Percentiles rank a stretch among this genome's conserved stretches.
Evolutionary conservation across 2,888 invertebrate genomes (phyloP).

Genomic region (Stenurella melanura): DNA sequence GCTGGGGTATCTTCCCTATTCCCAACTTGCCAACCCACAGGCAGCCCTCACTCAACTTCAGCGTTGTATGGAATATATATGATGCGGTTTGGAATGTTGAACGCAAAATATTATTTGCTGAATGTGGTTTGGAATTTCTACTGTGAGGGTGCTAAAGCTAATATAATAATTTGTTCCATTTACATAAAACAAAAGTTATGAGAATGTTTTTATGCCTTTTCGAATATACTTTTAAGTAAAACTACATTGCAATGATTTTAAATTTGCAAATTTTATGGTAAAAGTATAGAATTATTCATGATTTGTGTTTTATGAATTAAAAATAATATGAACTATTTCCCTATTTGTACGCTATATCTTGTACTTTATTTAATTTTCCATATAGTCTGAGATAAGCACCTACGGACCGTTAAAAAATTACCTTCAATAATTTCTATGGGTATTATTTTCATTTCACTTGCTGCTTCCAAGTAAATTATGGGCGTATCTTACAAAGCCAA

Average conservation of each 20-base stretch:
- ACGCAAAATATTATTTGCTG: constrained; percentile 41
- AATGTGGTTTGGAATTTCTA: constrained; percentile 37
- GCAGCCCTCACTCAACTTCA: constrained; percentile 39
- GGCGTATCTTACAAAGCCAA: too few species aligned
- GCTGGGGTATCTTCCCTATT: constrained; percentile 39
- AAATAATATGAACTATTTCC: too few species aligned
- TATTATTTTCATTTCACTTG: too few species aligned
- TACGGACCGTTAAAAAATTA: too few species aligned
- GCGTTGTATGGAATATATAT: constrained; percentile 37
- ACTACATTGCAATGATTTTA: neutral
- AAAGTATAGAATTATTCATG: neutral
- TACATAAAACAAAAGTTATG: constrained; percentile 11
- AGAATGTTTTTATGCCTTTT: neutral
- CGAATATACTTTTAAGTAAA: neutral
- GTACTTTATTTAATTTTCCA: too few species aligned
- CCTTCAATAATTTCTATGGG: too few species aligned
- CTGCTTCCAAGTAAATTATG: too few species aligned
- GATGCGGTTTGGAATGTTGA: constrained; percentile 40
- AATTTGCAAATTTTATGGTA: neutral
- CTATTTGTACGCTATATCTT: too few species aligned
- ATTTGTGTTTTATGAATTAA: too few species aligned
- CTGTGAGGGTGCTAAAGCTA: constrained; percentile 33
- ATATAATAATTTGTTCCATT: constrained; percentile 38
- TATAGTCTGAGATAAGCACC: too few species aligned
- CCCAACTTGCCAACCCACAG: constrained; percentile 37